phyloP scores from a whole-genome alignment of 53 echinoderm and acorn worm species.

The Echinometra lucunter region DNA sequence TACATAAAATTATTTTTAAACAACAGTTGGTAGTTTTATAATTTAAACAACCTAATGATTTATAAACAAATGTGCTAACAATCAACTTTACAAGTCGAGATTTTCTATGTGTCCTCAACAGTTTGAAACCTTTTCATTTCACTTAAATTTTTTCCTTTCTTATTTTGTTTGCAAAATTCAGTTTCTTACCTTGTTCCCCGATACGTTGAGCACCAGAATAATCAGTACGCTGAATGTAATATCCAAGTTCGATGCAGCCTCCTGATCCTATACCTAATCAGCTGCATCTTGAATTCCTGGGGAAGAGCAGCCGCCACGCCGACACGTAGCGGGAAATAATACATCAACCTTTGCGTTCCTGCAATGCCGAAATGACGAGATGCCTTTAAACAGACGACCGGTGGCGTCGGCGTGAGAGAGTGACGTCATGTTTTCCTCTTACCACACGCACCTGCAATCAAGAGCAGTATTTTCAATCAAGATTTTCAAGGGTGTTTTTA shows the following conservation, averaged over 20 bases:
- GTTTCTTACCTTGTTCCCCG: neutral
- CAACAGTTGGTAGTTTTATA: too few relatives aligned
- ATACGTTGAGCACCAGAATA: conserved; percentile 13
- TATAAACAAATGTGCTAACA: too few relatives aligned
- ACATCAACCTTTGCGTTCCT: conserved; percentile 13
- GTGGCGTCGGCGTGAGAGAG: neutral
- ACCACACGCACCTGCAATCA: conserved; percentile 15
- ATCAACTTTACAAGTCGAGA: too few relatives aligned
- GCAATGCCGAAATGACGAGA: neutral
- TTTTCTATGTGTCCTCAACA: too few relatives aligned
- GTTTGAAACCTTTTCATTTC: too few relatives aligned
- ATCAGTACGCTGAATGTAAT: neutral
- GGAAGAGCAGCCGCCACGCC: neutral
- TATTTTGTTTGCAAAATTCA: neutral
- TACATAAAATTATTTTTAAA: too few relatives aligned
- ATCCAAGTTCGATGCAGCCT: neutral
- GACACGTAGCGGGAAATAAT: neutral
- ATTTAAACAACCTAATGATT: too few relatives aligned
- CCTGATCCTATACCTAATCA: neutral
- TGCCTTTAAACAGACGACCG: conserved; percentile 3
- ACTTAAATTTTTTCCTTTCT: neutral
- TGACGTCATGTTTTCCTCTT: conserved; percentile 31
- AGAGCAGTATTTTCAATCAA: neutral
- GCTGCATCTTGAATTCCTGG: neutral
- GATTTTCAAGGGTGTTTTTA: too few relatives aligned